Conservation (phyloP, 2,888 invertebrate species). For the Melipona beecheii region DNA sequence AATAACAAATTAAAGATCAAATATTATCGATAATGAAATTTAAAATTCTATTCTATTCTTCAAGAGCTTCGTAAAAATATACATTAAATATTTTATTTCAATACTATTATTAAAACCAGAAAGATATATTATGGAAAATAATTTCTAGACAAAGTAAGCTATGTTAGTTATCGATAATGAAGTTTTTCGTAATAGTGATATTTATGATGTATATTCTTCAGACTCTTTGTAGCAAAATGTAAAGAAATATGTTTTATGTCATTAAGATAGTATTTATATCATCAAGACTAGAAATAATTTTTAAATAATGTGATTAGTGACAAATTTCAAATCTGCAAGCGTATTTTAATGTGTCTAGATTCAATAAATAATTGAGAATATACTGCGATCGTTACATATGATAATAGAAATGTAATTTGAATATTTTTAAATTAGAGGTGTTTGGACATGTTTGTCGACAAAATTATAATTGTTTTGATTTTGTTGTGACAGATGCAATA, state of each 20-base stretch:
- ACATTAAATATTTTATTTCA: not conserved
- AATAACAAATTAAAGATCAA: not conserved
- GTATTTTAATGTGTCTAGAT: not conserved
- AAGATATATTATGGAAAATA: not conserved
- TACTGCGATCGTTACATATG: too few relatives aligned
- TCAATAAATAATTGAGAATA: not conserved
- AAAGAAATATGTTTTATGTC: too few relatives aligned
- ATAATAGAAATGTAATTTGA: too few relatives aligned
- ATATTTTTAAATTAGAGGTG: too few relatives aligned
- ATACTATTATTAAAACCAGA: not conserved
- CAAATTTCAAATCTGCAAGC: not conserved
- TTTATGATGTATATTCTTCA: too few relatives aligned
- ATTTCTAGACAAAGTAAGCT: not conserved
- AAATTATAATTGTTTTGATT: not conserved
- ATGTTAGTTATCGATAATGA: too few relatives aligned
- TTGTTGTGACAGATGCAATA: not conserved
- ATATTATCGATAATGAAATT: not conserved
- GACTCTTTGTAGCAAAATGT: too few relatives aligned
- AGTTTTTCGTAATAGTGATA: too few relatives aligned
- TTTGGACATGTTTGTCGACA: not conserved
- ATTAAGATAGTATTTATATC: too few relatives aligned
- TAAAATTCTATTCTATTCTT: not conserved
- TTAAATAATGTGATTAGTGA: too few relatives aligned
- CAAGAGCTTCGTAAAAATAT: not conserved
- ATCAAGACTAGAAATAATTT: too few relatives aligned